Base-by-base conservation (phyloP, 1,140 invertebrate species). In the Helicoverpa zea region DNA sequence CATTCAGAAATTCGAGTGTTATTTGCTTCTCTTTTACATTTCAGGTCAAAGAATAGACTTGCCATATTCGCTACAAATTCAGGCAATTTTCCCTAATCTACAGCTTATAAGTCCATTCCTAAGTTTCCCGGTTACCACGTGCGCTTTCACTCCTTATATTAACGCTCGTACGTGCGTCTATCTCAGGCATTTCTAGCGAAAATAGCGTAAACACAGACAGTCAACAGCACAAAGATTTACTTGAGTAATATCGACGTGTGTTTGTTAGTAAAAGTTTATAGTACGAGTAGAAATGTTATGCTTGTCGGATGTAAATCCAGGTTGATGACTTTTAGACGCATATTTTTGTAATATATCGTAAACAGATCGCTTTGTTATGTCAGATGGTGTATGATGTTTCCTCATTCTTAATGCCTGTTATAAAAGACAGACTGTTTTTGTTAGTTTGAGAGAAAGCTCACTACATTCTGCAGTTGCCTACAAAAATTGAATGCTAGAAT, bases 141-240 rank as follows among this genome's bases (percentile, higher is more conserved):
- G 35, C 35, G 35, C 35, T 43, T 43, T 49, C 61, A 14, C 61
- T 43, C 16, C 43, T 66, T 49, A 16, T 49, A 49, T 12, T 18
- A 66, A 66, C 35, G n/a, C 18, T 11, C 64, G n/a, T 18, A 66
- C 64, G 64, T 66, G 64, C 43, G n/a, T 35, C 64, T 66, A 49
- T 66, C 64, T 49, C 64, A 10, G n/a, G 12, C 43, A 23, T 49
- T 68, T 68, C 64, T 49, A 16, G 51, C 43, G 5, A n/a, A 43
- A 3, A 49, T 16, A 16, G 43, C 16, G 64, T 68, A 68, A 51
- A 68, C 43, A 68, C 64, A 68, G 63, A 66, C 63, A 35, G 64
- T 49, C 43, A 49, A 66, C 64, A 68, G 10, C 59, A 4, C 30
- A 68, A 16, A 68, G 64, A 49, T 68, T 16, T 68, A 18, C 35